These are phyloP conservation scores for Leontocebus nigricollis DNA, from an alignment of 2,797 vertebrate species.

Conservation along the genomic window DNA sequence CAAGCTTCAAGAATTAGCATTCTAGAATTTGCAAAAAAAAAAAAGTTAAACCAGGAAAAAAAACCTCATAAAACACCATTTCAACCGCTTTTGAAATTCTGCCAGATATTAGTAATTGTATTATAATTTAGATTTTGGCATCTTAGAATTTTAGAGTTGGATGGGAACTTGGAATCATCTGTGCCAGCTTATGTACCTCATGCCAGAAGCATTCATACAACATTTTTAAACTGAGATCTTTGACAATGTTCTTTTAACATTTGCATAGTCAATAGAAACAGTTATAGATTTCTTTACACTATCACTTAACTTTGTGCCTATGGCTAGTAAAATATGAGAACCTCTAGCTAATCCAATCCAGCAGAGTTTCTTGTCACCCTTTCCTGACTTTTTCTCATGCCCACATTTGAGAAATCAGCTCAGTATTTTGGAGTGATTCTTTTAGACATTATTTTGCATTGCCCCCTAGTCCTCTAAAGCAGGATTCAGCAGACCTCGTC, in stretches of 20 bases:
- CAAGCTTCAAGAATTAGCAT: slow-evolving; percentile 57
- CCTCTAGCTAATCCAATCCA: neutral
- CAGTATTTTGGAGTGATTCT: neutral
- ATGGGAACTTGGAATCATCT: slow-evolving; percentile 20
- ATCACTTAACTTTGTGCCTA: neutral
- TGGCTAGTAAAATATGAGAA: neutral
- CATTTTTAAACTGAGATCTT: slow-evolving; percentile 41
- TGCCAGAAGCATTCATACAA: slow-evolving; percentile 31
- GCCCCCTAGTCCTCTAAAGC: neutral
- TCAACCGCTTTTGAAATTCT: slow-evolving; percentile 46
- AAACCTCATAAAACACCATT: slow-evolving; percentile 55
- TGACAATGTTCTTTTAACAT: slow-evolving; percentile 1
- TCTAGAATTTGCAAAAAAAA: slow-evolving; percentile 41
- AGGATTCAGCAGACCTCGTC: neutral
- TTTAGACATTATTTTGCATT: neutral
- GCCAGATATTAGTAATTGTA: slow-evolving; percentile 53
- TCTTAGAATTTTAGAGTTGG: slow-evolving; percentile 43
- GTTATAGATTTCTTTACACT: neutral
- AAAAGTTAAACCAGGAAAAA: slow-evolving; percentile 50
- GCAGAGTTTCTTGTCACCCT: neutral
- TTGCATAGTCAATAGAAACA: neutral
- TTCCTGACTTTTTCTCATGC: neutral
- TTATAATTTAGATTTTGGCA: slow-evolving; percentile 63
- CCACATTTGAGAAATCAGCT: neutral
- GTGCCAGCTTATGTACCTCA: slow-evolving; percentile 4